Conservation (phyloP, 2,888 invertebrate species). For the Pollenia amentaria region DNA sequence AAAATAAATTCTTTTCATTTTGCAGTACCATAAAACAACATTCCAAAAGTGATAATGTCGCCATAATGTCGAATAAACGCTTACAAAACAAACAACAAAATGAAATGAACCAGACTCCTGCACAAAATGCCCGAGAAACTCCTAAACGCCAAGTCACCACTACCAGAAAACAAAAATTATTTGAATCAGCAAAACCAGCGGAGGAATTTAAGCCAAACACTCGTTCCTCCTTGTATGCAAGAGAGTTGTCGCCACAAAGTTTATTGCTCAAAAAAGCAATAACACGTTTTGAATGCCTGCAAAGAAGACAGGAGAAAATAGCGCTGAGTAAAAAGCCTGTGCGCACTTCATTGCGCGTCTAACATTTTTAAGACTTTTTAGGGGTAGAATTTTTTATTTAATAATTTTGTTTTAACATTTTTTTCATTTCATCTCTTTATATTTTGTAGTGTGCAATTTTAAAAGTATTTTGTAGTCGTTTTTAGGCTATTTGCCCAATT, state of each 20-base stretch:
- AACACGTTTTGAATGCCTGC: conserved; percentile 73
- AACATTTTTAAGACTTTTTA: not conserved
- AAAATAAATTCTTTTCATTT: conserved; percentile 59
- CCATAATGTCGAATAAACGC: conserved; percentile 14
- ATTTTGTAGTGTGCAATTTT: conserved; percentile 48
- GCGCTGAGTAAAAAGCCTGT: conserved; percentile 73
- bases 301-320: conserved; percentile 75
- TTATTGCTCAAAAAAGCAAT: conserved; percentile 70
- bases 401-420: not conserved
- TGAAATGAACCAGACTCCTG: not conserved
- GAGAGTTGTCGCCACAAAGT: conserved; percentile 75
- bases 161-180: conserved; percentile 35
- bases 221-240: conserved; percentile 71
- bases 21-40: conserved; percentile 54
- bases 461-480: not conserved
- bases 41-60: conserved; percentile 16
- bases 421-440: not conserved
- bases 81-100: conserved; percentile 10
- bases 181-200: conserved; percentile 23
- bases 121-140: conserved; percentile 33
- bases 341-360: conserved; percentile 73
- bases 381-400: conserved; percentile 6
- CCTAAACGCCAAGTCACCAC: conserved; percentile 58
- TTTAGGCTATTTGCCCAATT: not conserved
- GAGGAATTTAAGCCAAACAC: conserved; percentile 69